Conservation (phyloP, 2,888 invertebrate species). For the Lasioglossum oenotherae region DNA sequence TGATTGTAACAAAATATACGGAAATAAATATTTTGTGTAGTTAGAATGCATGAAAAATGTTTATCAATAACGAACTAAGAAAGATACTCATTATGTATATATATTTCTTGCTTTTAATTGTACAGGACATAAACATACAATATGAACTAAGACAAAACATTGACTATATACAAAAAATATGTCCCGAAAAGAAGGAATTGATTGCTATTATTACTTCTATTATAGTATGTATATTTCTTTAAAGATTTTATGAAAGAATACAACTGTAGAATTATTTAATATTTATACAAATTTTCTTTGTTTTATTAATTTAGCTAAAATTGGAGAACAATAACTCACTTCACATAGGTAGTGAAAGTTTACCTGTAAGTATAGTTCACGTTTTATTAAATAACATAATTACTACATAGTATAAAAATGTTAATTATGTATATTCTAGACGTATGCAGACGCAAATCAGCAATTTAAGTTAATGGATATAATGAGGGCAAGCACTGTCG, state of each 20-base stretch:
- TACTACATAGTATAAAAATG: not conserved
- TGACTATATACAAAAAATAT: conserved; percentile 58
- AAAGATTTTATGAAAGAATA: not conserved
- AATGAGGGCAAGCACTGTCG: conserved; percentile 80
- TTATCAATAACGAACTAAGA: conserved; percentile 40
- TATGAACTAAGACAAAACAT: conserved; percentile 50
- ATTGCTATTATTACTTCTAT: conserved; percentile 56
- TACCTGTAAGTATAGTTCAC: conserved; percentile 31
- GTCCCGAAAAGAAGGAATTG: conserved; percentile 61
- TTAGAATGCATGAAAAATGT: conserved; percentile 51
- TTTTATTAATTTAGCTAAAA: conserved; percentile 39
- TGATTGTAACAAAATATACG: conserved; percentile 38
- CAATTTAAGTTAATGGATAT: conserved; percentile 81
- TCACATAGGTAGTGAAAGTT: conserved; percentile 19
- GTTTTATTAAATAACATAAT: not conserved
- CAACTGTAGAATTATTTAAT: not conserved
- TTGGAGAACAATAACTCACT: conserved; percentile 29
- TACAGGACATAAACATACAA: conserved; percentile 33
- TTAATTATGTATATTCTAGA: conserved; percentile 36
- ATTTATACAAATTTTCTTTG: conserved; percentile 6
- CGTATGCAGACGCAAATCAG: conserved; percentile 50
- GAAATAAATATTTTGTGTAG: conserved; percentile 44
- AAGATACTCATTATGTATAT: not conserved
- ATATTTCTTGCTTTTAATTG: conserved; percentile 31
- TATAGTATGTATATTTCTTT: conserved; percentile 57